These are phyloP conservation scores for Plebejus melissa DNA, from an alignment of 2,888 invertebrate species.

Conservation along the genomic window DNA sequence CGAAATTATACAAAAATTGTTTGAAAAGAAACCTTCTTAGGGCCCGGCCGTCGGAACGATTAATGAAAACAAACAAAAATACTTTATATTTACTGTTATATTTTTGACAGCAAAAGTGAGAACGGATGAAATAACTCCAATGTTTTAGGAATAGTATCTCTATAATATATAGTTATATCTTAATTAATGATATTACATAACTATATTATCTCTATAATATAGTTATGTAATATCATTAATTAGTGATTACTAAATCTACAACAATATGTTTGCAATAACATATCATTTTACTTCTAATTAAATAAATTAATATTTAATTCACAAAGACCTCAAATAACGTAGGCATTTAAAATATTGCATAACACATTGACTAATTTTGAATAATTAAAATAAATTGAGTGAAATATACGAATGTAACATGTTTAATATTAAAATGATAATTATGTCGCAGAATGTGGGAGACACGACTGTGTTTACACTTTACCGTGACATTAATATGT, in stretches of 20 bases:
- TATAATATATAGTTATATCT: no score
- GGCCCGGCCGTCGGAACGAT: neutral
- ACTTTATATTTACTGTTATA: neutral
- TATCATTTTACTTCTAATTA: neutral
- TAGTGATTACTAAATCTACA: neutral
- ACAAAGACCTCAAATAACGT: constrained; percentile 7
- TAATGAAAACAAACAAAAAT: neutral
- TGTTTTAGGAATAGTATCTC: no score
- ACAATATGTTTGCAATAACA: neutral
- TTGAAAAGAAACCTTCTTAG: neutral
- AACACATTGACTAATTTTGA: constrained; percentile 11
- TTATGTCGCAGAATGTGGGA: constrained; percentile 29
- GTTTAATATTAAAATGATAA: constrained; percentile 35
- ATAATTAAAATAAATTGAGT: constrained; percentile 16
- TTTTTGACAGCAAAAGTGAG: neutral
- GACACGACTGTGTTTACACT: neutral
- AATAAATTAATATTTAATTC: constrained; percentile 4
- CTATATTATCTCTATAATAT: no score
- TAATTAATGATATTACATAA: no score
- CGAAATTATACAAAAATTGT: neutral
- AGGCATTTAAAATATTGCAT: constrained; percentile 6
- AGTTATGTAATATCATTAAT: no score
- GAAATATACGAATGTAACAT: constrained; percentile 20
- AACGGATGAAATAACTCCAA: no score
- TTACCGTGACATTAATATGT: constrained; percentile 33